Evolutionary conservation across 2,888 invertebrate species (phyloP).

Genomic region (Dryomyza anilis): DNA sequence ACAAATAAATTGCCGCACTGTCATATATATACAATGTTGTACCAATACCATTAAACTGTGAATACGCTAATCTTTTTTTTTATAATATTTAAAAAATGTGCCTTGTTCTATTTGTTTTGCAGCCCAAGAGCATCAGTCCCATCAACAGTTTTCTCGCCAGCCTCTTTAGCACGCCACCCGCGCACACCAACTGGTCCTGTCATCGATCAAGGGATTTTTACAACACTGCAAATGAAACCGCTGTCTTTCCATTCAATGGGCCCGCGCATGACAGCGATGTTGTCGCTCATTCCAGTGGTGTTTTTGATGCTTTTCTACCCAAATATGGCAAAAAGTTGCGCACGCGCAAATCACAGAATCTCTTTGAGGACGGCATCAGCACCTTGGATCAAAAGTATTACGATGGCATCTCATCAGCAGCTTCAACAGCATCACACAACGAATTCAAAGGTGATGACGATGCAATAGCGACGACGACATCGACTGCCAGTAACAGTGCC

Average conservation of each 20-base stretch:
- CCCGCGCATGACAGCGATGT: not conserved
- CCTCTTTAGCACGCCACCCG: conserved; percentile 51
- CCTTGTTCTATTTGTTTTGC: too few species aligned
- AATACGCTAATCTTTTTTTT: too few species aligned
- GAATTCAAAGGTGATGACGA: not conserved
- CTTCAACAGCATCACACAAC: too few species aligned
- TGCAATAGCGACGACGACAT: too few species aligned
- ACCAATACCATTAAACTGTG: too few species aligned
- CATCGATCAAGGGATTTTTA: not conserved
- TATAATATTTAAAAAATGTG: too few species aligned
- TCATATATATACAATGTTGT: too few species aligned
- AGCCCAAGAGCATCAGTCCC: conserved; percentile 43
- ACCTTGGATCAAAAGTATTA: conserved; percentile 42
- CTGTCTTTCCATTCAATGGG: conserved; percentile 23
- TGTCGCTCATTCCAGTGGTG: conserved; percentile 36
- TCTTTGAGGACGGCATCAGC: conserved; percentile 52
- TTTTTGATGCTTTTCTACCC: conserved; percentile 53
- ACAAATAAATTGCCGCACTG: too few species aligned
- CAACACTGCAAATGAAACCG: not conserved
- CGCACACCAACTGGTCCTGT: conserved; percentile 49
- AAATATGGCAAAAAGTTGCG: conserved; percentile 55
- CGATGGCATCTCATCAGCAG: not conserved
- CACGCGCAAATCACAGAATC: conserved; percentile 44
- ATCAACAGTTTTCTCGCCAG: conserved; percentile 49
- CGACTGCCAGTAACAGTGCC: not conserved